phyloP scores from a whole-genome alignment of 1,140 invertebrate species.

The Plutomurus gul region DNA sequence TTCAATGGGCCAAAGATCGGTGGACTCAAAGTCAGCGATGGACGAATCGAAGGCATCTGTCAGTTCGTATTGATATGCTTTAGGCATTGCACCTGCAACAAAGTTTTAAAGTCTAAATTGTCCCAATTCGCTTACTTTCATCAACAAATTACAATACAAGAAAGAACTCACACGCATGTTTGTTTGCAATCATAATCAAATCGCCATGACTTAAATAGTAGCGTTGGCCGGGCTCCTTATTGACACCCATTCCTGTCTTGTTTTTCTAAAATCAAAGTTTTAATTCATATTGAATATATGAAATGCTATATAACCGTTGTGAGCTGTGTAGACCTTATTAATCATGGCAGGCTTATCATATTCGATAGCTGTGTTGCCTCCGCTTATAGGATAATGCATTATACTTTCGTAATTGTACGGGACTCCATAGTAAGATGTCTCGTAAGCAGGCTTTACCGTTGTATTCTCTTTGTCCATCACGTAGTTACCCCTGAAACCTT shows the following conservation, averaged over 20 bases:
- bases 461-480: neutral
- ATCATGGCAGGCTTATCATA: neutral
- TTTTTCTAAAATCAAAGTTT: neutral
- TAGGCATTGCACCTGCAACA: neutral
- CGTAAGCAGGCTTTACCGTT: neutral
- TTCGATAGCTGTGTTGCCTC: neutral
- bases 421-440: constrained; percentile 2
- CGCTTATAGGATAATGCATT: constrained; percentile 4
- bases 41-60: neutral
- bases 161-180: neutral
- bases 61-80: neutral
- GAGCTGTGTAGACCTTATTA: neutral
- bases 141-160: neutral
- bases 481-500: neutral
- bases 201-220: neutral
- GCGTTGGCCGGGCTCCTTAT: neutral
- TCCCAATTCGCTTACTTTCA: neutral
- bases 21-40: neutral
- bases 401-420: constrained; percentile 27
- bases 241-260: neutral
- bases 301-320: neutral
- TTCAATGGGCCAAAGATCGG: neutral
- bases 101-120: too few species aligned
- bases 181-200: neutral
- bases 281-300: neutral